Base-by-base conservation (phyloP, 2,113 vertebrate genomes). In the Cichladusa arquata region DNA sequence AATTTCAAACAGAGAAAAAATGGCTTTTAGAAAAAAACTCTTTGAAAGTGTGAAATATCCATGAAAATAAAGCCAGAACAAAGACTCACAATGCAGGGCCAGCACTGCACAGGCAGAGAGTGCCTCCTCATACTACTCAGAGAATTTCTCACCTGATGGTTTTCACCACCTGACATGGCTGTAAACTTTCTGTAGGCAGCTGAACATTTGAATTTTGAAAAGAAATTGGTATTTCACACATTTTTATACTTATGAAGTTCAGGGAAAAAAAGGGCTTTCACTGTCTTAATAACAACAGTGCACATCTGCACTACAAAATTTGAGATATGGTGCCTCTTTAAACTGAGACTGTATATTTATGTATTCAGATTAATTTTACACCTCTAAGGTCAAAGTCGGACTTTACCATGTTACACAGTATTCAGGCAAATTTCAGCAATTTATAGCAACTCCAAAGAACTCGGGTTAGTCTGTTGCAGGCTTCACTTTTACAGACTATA, bases 401-500 rank as follows among this genome's bases (percentile, higher is more conserved):
- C 33, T 95, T 90, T 9, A 71, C 9, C 60, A 60, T 71, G 31
- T 29, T 64, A 84, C 12, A 48, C 24, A 61, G 64, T 19, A 67
- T 86, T 87, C 83, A 89, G 89, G 65, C 48, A 92, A 95, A 89
- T 93, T 95, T 89, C 69, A 72, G 65, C 83, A 86, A 95, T 95
- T 93, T 84, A 81, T 26, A 84, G 86, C 44, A 92, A 69, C 69
- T 87, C 69, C n/a, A n/a, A 91, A 83, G 88, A 95, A 86, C n/a
- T 58, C 72, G 34, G 0, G 1, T 47, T 90, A 81, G 78, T 74
- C 86, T 83, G 50, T 90, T 94, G 73, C 86, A 73, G 86, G 47
- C 64, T 93, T 94, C 90, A 90, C 90, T 92, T 96, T 96, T 93
- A 96, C 74, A 67, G 86, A 54, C 91, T 86, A 50, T 2, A 90